Base-by-base conservation (phyloP, 2,113 vertebrate genomes). In the Cynocephalus volans region DNA sequence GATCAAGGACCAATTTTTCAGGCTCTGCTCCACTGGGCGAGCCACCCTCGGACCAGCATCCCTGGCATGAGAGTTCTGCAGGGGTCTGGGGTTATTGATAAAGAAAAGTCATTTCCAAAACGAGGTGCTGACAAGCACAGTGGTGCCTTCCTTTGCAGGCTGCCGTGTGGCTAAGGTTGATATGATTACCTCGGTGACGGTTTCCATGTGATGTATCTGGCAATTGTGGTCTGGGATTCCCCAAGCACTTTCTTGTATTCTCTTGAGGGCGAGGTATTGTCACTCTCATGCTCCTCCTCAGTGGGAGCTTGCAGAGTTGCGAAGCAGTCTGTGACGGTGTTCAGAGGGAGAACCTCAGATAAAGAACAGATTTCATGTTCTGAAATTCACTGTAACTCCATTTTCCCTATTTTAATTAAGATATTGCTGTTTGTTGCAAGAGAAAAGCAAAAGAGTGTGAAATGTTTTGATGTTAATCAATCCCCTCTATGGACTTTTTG, bases 111-210 rank as follows among this genome's bases (percentile, higher is more conserved):
- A 19, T 26, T 88, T 82, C 58, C 41, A 31, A 64, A 48, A 41
- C 1, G 9, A 28, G 1, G 7, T 31, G 26, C 33, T 70, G 67
- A 65, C 45, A n/a, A 36, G 41, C 6, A 17, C 26, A 41, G 41
- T 1, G 14, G 7, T 70, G 45, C 72, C 84, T 83, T 73, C 67
- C 83, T 60, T 54, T 52, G 70, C 56, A 90, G 84, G 76, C 26
- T 1, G 3, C 33, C 11, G 1, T 0, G 24, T 64, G 79, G 31
- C 96, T 58, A 52, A 90, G n/a, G 95, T 3, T 86, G 83, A n/a
- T 33, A 0, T 4, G 15, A 84, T 90, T 14, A 36, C 93, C 82
- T 85, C 89, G 91, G 96, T 31, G 88, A 97, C 36, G 0, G 95
- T 86, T 76, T 96, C 95, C 93, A 58, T 89, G 15, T 45, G 50